Conservation (phyloP, 2,888 invertebrate species). For the Anodontia alba region DNA sequence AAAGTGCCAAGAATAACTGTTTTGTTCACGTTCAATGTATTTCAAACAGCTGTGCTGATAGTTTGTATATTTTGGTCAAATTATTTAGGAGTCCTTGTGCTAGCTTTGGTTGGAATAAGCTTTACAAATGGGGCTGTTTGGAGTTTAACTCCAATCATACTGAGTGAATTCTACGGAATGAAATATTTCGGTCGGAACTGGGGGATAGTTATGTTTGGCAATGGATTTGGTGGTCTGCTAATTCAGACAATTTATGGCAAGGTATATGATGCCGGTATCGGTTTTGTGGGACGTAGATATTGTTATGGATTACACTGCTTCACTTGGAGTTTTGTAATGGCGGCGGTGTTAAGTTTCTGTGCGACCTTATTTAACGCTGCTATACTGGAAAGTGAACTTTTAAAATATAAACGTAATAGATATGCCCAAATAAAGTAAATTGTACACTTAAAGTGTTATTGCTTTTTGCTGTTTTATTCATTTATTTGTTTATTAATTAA, state of each 20-base stretch:
- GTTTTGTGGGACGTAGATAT: slow-evolving; percentile 58
- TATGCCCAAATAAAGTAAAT: too few species aligned
- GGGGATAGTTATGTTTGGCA: slow-evolving; percentile 50
- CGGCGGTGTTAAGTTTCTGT: slow-evolving; percentile 68
- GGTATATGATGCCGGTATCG: slow-evolving; percentile 69
- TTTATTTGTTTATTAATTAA: too few species aligned
- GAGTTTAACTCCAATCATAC: slow-evolving; percentile 76
- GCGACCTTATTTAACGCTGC: slow-evolving; percentile 69
- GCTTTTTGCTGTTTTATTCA: too few species aligned
- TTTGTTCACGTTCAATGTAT: too few species aligned
- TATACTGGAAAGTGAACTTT: slow-evolving; percentile 60
- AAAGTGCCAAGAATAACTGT: too few species aligned
- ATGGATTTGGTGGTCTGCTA: slow-evolving; percentile 69
- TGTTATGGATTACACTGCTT: slow-evolving; percentile 75
- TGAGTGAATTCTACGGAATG: slow-evolving; percentile 77
- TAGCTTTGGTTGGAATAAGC: slow-evolving; percentile 67
- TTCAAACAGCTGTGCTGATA: too few species aligned
- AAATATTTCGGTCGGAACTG: slow-evolving; percentile 76
- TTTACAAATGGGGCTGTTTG: slow-evolving; percentile 76
- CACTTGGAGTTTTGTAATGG: slow-evolving; percentile 72
- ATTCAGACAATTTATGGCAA: slow-evolving; percentile 71
- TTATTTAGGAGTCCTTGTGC: slow-evolving; percentile 69
- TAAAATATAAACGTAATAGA: slow-evolving; percentile 24
- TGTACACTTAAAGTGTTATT: too few species aligned
- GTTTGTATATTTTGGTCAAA: background rate